Conservation (phyloP, 2,888 invertebrate genomes). For the Nomada fabriciana region DNA sequence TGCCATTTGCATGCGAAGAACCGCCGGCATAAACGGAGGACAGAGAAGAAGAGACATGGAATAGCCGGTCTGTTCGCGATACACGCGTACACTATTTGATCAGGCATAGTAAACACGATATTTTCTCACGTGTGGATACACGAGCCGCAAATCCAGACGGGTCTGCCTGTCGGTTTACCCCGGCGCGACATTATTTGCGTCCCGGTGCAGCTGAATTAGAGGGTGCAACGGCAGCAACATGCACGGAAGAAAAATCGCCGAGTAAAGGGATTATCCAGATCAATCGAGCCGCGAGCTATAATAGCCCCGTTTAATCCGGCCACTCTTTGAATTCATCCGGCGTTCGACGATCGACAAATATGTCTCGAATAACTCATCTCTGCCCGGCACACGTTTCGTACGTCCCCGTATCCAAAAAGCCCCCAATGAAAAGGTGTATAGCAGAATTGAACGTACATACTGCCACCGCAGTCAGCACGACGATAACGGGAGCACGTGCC, state of each 20-base stretch:
- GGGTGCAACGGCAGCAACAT: not conserved
- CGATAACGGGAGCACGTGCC: not conserved
- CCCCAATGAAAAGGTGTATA: not conserved
- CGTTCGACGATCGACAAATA: constrained; percentile 22
- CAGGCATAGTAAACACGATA: constrained; percentile 76
- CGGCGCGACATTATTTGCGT: constrained; percentile 46
- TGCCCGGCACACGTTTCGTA: not conserved
- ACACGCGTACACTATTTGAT: constrained; percentile 71
- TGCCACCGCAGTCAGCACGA: not conserved
- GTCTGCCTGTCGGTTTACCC: constrained; percentile 41
- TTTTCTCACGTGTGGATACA: constrained; percentile 75
- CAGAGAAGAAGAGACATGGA: constrained; percentile 39
- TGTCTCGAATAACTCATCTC: constrained; percentile 33
- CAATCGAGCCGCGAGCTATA: constrained; percentile 25
- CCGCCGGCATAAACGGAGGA: constrained; percentile 14
- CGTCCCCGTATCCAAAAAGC: not conserved
- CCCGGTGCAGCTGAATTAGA: constrained; percentile 18
- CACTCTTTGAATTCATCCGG: constrained; percentile 27
- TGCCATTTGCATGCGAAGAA: constrained; percentile 50
- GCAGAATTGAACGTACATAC: not conserved
- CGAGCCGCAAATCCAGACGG: constrained; percentile 58
- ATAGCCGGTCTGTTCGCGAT: constrained; percentile 37
- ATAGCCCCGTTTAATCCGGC: constrained; percentile 30
- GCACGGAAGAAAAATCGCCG: not conserved
- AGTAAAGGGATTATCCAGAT: constrained; percentile 38